Evolutionary conservation across 2,888 invertebrate species (phyloP), one percentile per base, ranked within the genome.

Genomic region (Marronus borbonicus): DNA sequence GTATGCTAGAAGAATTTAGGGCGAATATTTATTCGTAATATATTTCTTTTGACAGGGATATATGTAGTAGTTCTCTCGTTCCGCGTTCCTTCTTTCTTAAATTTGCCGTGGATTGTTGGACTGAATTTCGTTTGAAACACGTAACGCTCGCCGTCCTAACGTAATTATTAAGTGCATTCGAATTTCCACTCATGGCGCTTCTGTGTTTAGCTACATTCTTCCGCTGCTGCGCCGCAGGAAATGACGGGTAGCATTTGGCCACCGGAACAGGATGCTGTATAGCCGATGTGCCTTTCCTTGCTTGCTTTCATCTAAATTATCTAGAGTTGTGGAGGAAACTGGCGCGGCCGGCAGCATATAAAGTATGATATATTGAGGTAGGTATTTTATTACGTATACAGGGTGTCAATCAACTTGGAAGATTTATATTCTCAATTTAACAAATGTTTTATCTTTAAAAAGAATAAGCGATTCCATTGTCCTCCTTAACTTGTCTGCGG

Each of bases 141-240:
- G 79, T 79, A 79, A 66, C 79, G 66, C 58, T 58, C 72, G n/a
- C 75, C 44, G 49, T 70, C 17, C 66, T 81, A 82, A 82, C 80
- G 79, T 80, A 81, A 82, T 82, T 82, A 82, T 79, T 69, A 79
- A 78, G 76, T 80, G 80, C 80, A 81, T 80, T 80, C 79, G 81
- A 77, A 81, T 79, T 80, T 80, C 80, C 78, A 78, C 77, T 80
- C 80, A 76, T 79, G 79, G 69, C 72, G 80, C 50, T 76, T 74
- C 62, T 69, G 79, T 81, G 44, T 44, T 74, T 80, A 81, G 80
- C 78, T 80, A 80, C 80, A 69, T 75, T 80, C 78, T 80, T 81
- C 81, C 80, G 80, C 70, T 69, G 69, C 76, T 64, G 8, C 75
- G 69, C 76, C 72, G 8, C 55, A 58, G 77, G 77, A 77, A 77